These are phyloP conservation scores for Hoplodrina ambigua DNA, from an alignment of 2,888 invertebrate species.

Conservation along the genomic window DNA sequence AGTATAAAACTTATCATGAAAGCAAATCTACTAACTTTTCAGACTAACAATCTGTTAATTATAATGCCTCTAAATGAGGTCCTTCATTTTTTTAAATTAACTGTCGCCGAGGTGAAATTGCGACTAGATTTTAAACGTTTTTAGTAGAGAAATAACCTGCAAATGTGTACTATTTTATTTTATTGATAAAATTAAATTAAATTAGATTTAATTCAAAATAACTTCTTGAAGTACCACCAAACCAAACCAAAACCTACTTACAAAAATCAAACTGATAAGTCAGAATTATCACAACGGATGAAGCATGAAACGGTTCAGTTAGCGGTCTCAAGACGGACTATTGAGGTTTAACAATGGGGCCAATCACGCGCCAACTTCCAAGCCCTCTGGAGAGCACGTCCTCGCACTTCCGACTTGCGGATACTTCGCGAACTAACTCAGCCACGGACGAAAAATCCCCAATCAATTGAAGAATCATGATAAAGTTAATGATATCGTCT, in stretches of 20 bases:
- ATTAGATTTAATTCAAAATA: neutral
- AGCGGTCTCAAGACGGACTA: conserved; percentile 81
- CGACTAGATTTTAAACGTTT: too few relatives aligned
- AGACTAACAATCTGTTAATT: too few relatives aligned
- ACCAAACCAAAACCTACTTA: conserved; percentile 1
- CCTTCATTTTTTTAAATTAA: too few relatives aligned
- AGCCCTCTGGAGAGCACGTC: conserved; percentile 83
- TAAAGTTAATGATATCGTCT: conserved; percentile 73
- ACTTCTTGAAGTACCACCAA: neutral
- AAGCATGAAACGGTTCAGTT: conserved; percentile 75
- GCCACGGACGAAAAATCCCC: conserved; percentile 70
- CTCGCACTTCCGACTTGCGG: conserved; percentile 78
- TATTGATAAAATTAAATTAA: neutral
- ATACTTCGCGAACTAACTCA: conserved; percentile 72
- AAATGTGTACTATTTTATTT: too few relatives aligned
- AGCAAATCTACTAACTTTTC: too few relatives aligned
- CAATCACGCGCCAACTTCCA: conserved; percentile 86
- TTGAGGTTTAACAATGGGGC: conserved; percentile 85
- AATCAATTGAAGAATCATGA: conserved; percentile 73
- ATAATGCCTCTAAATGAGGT: too few relatives aligned
- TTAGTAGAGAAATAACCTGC: too few relatives aligned
- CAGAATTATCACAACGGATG: conserved; percentile 59
- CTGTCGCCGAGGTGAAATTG: too few relatives aligned
- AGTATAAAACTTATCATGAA: too few relatives aligned
- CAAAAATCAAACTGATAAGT: conserved; percentile 45